A percentile compares a stretch with the other conserved stretches of the same genome.
Evolutionary conservation across 2,113 vertebrate genomes (phyloP).

Genomic region (Chloebia gouldiae): DNA sequence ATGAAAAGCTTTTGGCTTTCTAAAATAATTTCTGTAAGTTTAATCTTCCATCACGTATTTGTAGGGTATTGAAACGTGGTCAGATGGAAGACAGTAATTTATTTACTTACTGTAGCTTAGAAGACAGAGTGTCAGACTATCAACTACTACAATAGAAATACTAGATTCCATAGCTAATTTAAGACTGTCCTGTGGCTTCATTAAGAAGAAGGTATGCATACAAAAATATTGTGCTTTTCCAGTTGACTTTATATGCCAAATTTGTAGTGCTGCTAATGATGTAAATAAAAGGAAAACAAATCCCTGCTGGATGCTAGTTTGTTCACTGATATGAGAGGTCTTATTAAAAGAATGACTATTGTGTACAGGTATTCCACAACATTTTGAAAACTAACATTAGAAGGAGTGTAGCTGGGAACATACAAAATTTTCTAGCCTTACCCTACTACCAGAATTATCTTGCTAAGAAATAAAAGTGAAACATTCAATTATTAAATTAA

Average conservation of each 20-base stretch:
- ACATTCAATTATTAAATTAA: background rate
- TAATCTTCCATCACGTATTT: background rate
- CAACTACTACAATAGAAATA: background rate
- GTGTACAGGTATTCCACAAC: background rate
- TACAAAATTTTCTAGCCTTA: background rate
- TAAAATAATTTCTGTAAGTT: background rate
- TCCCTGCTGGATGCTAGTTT: background rate
- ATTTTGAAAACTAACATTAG: background rate
- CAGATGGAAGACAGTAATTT: background rate
- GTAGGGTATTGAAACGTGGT: background rate
- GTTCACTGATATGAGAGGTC: background rate
- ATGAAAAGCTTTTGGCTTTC: background rate
- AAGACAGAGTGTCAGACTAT: background rate
- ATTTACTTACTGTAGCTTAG: background rate
- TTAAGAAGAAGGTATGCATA: conserved; percentile 1
- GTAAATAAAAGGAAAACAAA: conserved; percentile 18
- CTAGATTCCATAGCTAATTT: background rate
- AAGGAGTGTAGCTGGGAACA: background rate
- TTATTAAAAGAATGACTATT: conserved; percentile 23
- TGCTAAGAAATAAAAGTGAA: background rate
- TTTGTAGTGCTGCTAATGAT: conserved; percentile 27
- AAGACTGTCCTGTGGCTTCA: conserved; percentile 11
- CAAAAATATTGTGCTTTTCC: background rate
- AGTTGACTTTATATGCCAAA: background rate
- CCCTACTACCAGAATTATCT: background rate